phyloP scores from a whole-genome alignment of 2,888 invertebrate genomes.

The Monopis laevigella region DNA sequence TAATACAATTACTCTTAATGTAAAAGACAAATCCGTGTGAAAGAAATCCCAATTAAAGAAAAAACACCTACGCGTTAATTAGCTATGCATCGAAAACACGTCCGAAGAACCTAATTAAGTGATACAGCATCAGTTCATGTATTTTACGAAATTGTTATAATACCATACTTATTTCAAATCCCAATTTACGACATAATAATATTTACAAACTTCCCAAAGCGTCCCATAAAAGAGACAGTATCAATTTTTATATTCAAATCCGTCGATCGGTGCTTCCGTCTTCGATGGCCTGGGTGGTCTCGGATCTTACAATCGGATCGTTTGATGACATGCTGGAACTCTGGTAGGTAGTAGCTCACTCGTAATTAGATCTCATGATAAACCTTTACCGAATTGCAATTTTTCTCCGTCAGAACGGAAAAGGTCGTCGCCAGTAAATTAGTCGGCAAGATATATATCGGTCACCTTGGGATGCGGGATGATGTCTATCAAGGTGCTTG shows the following conservation, averaged over 20 bases:
- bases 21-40: too few relatives aligned
- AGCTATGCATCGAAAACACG: neutral
- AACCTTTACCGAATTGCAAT: conserved; percentile 6
- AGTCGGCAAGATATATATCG: conserved; percentile 1
- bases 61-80: conserved; percentile 4
- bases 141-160: too few relatives aligned
- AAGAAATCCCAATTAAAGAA: too few relatives aligned
- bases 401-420: conserved; percentile 10
- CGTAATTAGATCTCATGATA: conserved; percentile 5
- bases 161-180: too few relatives aligned
- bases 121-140: too few relatives aligned
- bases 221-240: neutral
- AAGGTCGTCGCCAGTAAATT: conserved; percentile 3
- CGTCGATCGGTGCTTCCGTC: neutral
- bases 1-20: too few relatives aligned
- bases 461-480: conserved; percentile 7
- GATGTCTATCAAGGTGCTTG: conserved; percentile 6
- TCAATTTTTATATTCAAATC: neutral
- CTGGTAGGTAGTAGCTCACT: neutral
- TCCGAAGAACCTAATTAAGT: neutral
- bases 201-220: too few relatives aligned
- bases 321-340: neutral
- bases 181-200: too few relatives aligned
- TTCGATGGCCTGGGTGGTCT: conserved; percentile 6
- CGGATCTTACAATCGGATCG: neutral